These are phyloP conservation scores for Lophius piscatorius DNA, from an alignment of 2,113 vertebrate genomes.

Conservation along the genomic window DNA sequence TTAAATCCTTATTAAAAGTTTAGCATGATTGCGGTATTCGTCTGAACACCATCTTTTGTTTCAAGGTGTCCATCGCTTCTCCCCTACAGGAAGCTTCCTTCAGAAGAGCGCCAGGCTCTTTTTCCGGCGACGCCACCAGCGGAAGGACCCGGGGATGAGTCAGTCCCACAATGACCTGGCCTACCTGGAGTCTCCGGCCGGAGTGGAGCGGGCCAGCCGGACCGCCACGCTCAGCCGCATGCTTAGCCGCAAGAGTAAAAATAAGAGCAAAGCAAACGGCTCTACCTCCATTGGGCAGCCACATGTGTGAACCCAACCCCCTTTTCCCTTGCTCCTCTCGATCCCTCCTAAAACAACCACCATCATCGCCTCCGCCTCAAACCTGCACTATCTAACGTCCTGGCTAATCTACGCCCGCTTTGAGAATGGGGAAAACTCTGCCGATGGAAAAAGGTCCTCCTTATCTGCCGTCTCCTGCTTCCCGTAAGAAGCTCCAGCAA, in stretches of 20 bases:
- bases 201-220: constrained; percentile 82
- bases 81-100: constrained; percentile 86
- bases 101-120: constrained; percentile 92
- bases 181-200: constrained; percentile 86
- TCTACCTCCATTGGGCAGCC: constrained; percentile 62
- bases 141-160: constrained; percentile 96
- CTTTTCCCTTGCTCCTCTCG: constrained; percentile 5
- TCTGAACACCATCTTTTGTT: constrained; percentile 1
- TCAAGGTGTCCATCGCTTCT: constrained; percentile 6
- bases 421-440: constrained; percentile 38
- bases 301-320: constrained; percentile 40
- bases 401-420: constrained; percentile 18
- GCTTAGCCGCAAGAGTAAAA: constrained; percentile 86
- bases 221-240: constrained; percentile 86
- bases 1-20: too few species aligned
- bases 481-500: constrained; percentile 27
- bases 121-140: constrained; percentile 91
- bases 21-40: too few species aligned
- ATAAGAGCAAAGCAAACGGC: constrained; percentile 84
- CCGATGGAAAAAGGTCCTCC: constrained; percentile 29
- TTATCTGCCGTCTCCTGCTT: constrained; percentile 23
- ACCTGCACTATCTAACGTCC: constrained; percentile 35
- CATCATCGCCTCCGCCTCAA: constrained; percentile 32
- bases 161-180: constrained; percentile 96
- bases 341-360: constrained; percentile 27